Conservation (phyloP, 1,140 invertebrate genomes). For the Cydia pomonella region DNA sequence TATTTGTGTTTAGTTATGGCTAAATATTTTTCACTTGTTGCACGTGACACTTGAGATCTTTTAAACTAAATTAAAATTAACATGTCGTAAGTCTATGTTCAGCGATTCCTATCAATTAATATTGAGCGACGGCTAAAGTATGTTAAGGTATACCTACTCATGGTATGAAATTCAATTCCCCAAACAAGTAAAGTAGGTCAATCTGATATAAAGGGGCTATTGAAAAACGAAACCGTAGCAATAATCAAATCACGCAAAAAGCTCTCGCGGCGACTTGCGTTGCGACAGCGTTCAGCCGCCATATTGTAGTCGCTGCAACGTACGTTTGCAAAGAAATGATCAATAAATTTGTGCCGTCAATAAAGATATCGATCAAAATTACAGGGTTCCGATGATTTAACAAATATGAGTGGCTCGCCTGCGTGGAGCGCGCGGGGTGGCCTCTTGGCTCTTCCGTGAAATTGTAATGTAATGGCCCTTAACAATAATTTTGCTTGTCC, state of each 20-base stretch:
- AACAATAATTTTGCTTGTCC: constrained; percentile 64
- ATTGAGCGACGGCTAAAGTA: constrained; percentile 9
- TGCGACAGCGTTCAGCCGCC: constrained; percentile 59
- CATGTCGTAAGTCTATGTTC: constrained; percentile 1
- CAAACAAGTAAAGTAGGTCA: constrained; percentile 66
- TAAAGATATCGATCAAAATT: constrained; percentile 81
- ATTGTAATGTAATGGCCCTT: constrained; percentile 66
- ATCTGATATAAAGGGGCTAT: constrained; percentile 75
- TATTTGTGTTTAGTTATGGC: too few relatives aligned
- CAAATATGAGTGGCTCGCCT: constrained; percentile 71
- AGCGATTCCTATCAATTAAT: constrained; percentile 14
- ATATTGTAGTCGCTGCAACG: constrained; percentile 68
- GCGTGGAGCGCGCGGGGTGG: constrained; percentile 63
- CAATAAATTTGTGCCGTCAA: constrained; percentile 76
- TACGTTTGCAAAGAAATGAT: constrained; percentile 73
- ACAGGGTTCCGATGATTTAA: constrained; percentile 78
- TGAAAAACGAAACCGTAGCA: constrained; percentile 75
- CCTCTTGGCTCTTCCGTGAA: constrained; percentile 70
- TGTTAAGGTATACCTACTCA: background rate
- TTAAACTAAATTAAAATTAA: background rate
- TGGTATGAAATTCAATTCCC: constrained; percentile 64
- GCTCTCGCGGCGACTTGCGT: constrained; percentile 50
- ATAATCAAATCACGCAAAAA: constrained; percentile 66
- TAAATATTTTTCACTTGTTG: too few relatives aligned
- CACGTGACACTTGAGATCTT: too few relatives aligned